These are phyloP conservation scores for Formica aserva DNA, from an alignment of 2,888 invertebrate genomes.

Conservation along the genomic window DNA sequence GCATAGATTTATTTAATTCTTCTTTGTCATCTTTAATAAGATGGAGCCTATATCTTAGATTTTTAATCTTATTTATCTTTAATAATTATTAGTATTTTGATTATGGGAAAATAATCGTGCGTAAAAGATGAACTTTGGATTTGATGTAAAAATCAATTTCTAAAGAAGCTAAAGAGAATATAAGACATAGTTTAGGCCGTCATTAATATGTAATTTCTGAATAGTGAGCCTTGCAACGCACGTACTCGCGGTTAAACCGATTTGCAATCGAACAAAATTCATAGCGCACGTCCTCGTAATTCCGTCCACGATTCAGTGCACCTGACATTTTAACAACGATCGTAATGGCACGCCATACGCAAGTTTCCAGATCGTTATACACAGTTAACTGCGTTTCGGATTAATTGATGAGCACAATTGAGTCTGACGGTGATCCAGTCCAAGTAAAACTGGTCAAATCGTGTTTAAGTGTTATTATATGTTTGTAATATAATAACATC, in stretches of 20 bases:
- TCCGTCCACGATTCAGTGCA: constrained; percentile 44
- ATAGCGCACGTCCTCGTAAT: constrained; percentile 48
- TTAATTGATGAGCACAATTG: constrained; percentile 51
- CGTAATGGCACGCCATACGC: constrained; percentile 46
- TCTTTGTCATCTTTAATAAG: neutral
- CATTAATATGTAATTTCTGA: constrained; percentile 25
- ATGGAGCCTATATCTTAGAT: neutral
- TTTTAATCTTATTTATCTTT: neutral
- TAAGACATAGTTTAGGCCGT: neutral
- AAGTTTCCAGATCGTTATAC: constrained; percentile 47
- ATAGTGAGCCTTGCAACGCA: neutral
- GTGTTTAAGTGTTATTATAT: constrained; percentile 31
- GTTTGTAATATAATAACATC: constrained; percentile 28
- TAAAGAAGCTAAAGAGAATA: neutral
- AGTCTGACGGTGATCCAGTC: constrained; percentile 37
- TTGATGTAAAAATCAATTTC: neutral
- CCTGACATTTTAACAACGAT: constrained; percentile 54
- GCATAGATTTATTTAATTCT: neutral
- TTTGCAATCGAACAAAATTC: constrained; percentile 51
- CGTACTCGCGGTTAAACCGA: constrained; percentile 25
- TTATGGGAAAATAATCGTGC: neutral
- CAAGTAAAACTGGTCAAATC: constrained; percentile 43
- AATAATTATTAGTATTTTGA: neutral
- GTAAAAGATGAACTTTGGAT: neutral
- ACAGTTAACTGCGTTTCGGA: constrained; percentile 37